Evolutionary conservation across 2,888 invertebrate genomes (phyloP), one percentile per base, ranked within the genome.

Genomic region (Oscheius sp.): DNA sequence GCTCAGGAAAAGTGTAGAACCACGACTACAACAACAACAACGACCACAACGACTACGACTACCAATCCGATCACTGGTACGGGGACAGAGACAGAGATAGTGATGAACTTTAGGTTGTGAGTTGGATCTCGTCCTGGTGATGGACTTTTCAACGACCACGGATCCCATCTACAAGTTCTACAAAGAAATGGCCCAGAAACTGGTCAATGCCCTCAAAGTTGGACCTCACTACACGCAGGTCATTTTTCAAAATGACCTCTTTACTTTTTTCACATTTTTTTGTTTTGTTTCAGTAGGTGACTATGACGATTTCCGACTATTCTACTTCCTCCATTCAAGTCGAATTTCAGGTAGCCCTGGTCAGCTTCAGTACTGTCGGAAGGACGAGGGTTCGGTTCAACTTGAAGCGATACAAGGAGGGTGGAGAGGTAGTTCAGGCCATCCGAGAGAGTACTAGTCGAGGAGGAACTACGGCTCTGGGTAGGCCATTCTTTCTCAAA

Each of bases 81-180:
- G 60, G 33, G 37, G 21, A 33, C 7, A 33, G 33, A 35, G 33
- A 21, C 21, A 21, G 21, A 21, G 21, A 21, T 21, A 21, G 21
- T 21, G 21, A 21, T 21, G 21, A 4, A 13, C 74, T 82, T 42
- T 62, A 82, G 86, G 86, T 7, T 87, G 87, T 57, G 87, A 87
- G 66, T 73, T 87, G 62, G 87, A 87, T 59, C 78, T 87, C 2
- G 86, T 87, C 5, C 79, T 87, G 2, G 88, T 88, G 5, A 73
- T 88, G 48, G 88, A 88, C 75, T 86, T 88, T 75, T 88, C 88
- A 29, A 87, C 88, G 2, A 88, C 88, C 9, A 88, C 88, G 2
- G 75, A 78, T 76, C 85, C 85, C 13, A 85, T 88, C 55, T 88
- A 88, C 76, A 74, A 80, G 35, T 79, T 83, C 1, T 88, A 88